phyloP scores from a whole-genome alignment of 2,113 vertebrate genomes.

The Arvicanthis niloticus region DNA sequence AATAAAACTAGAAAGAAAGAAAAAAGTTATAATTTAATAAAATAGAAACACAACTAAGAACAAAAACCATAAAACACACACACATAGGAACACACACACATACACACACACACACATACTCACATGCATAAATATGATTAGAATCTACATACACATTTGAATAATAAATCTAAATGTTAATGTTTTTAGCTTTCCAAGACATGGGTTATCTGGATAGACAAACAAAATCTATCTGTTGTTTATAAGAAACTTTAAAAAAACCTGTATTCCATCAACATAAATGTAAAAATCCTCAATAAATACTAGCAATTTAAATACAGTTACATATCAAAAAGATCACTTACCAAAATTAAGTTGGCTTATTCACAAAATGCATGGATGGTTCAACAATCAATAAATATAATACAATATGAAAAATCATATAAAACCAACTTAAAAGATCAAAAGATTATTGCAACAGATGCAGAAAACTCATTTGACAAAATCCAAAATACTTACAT shows the following conservation, averaged over 20 bases:
- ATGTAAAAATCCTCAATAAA: not conserved
- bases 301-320: not conserved
- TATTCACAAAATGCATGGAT: not conserved
- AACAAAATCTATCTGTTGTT: not conserved
- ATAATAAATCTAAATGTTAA: not conserved
- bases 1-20: not conserved
- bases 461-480: not conserved
- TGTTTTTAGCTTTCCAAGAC: not conserved
- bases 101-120: no score
- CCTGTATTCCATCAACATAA: not conserved
- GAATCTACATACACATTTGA: not conserved
- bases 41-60: not conserved
- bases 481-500: not conserved
- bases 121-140: not conserved
- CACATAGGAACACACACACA: no score
- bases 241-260: not conserved
- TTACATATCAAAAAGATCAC: not conserved
- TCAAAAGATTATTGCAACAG: not conserved
- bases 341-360: not conserved
- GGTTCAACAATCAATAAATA: not conserved
- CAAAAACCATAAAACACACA: not conserved
- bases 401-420: not conserved
- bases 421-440: not conserved
- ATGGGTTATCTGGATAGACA: not conserved
- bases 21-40: not conserved